A percentile compares a stretch with the other conserved stretches of the same genome.
Evolutionary conservation across 1,140 invertebrate genomes (phyloP).

Genomic region (Thaumatotibia leucotreta): DNA sequence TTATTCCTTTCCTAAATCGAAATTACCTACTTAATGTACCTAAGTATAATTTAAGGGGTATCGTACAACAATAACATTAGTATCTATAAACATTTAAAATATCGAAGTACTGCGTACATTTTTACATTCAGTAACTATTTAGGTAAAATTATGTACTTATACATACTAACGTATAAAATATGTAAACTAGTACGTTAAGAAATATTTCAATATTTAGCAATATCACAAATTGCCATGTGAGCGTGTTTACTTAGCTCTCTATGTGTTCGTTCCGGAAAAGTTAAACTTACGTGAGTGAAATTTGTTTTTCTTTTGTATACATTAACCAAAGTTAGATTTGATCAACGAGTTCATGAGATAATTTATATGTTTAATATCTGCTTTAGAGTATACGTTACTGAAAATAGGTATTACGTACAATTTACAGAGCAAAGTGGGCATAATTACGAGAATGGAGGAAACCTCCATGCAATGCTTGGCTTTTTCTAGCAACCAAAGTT

Average conservation of each 20-base stretch:
- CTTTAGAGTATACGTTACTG: too few species aligned
- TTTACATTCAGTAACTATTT: slow-evolving; percentile 4
- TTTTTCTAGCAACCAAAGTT: too few species aligned
- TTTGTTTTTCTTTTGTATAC: slow-evolving; percentile 17
- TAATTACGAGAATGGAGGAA: too few species aligned
- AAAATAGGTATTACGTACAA: too few species aligned
- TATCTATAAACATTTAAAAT: not conserved
- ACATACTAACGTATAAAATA: slow-evolving; percentile 1
- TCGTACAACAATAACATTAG: not conserved
- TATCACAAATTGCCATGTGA: slow-evolving; percentile 45
- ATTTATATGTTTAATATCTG: too few species aligned
- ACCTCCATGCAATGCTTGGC: too few species aligned
- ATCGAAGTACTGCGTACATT: not conserved
- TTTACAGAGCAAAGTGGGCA: too few species aligned
- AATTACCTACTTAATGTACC: not conserved
- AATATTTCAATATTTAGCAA: slow-evolving; percentile 27
- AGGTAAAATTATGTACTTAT: not conserved
- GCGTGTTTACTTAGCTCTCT: slow-evolving; percentile 12
- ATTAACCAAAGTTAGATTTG: slow-evolving; percentile 15
- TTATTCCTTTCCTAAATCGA: not conserved
- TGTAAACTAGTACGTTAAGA: not conserved
- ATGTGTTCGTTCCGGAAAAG: not conserved
- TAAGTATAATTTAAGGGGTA: not conserved
- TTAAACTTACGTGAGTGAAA: not conserved
- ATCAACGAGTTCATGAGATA: not conserved